Percentiles rank a stretch among this genome's conserved stretches.
Conservation (phyloP, 2,888 invertebrate genomes). For the Alcis repandata region DNA sequence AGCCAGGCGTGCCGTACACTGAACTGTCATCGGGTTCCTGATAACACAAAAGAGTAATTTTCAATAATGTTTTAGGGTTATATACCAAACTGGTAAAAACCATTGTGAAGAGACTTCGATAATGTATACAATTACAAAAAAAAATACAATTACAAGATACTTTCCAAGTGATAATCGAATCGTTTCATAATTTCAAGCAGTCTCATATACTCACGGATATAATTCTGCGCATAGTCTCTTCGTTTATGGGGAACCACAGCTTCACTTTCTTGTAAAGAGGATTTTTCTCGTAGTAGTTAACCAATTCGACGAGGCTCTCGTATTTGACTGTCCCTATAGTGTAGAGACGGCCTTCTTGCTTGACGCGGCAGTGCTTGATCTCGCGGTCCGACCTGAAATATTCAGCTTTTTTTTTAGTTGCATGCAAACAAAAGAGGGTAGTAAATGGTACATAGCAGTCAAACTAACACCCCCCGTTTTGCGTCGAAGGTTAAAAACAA, state of each 20-base stretch:
- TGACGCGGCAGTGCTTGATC: constrained; percentile 98
- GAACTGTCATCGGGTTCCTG: constrained; percentile 90
- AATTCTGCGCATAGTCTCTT: constrained; percentile 89
- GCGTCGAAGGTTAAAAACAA: too few relatives aligned
- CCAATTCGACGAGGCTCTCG: constrained; percentile 97
- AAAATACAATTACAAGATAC: too few relatives aligned
- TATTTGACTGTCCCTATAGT: constrained; percentile 97
- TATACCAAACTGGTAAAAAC: neutral
- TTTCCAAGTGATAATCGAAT: too few relatives aligned
- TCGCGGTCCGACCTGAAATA: constrained; percentile 93
- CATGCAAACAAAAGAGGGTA: too few relatives aligned
- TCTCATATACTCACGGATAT: constrained; percentile 84
- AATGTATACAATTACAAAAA: too few relatives aligned
- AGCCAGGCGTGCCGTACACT: constrained; percentile 90
- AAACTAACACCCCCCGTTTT: too few relatives aligned
- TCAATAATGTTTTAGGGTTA: neutral
- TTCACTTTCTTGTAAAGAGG: constrained; percentile 97
- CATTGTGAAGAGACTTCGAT: too few relatives aligned
- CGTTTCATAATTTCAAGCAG: neutral
- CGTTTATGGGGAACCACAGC: constrained; percentile 93
- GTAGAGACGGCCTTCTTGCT: constrained; percentile 96
- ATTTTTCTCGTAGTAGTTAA: constrained; percentile 96
- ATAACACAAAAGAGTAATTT: constrained; percentile 27
- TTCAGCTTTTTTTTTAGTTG: neutral
- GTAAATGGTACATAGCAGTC: too few relatives aligned